Percentiles rank a stretch among this genome's conserved stretches.
These are phyloP conservation scores for Marmota flaviventris DNA, from an alignment of 2,113 vertebrate species.

Conservation along the genomic window DNA sequence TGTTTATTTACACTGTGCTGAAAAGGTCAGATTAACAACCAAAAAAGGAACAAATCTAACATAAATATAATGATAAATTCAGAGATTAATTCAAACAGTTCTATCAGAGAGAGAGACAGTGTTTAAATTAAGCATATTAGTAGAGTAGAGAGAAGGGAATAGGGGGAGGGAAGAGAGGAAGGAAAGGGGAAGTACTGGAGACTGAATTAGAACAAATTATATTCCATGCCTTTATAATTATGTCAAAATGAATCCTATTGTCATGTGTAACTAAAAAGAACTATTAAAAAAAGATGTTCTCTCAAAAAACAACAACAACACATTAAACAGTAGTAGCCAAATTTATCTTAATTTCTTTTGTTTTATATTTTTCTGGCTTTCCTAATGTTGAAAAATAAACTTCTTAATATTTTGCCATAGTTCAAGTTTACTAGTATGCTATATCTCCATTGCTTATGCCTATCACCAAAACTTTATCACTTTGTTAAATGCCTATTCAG, in stretches of 20 bases:
- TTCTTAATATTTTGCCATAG: background rate
- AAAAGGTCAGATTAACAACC: background rate
- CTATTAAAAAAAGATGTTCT: no score
- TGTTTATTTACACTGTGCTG: background rate
- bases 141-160: no score
- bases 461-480: background rate
- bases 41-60: background rate
- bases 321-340: background rate
- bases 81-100: background rate
- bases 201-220: no score
- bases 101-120: background rate
- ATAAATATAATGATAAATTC: background rate
- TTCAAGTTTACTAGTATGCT: background rate
- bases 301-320: background rate
- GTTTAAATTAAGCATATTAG: background rate
- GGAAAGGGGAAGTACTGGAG: no score
- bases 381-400: background rate
- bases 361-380: background rate
- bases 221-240: no score
- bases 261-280: no score
- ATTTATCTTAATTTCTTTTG: background rate
- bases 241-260: no score
- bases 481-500: background rate
- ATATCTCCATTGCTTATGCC: background rate
- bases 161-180: no score